phyloP scores from a whole-genome alignment of 2,797 vertebrate genomes.

The Spinibarbus caldwelli region DNA sequence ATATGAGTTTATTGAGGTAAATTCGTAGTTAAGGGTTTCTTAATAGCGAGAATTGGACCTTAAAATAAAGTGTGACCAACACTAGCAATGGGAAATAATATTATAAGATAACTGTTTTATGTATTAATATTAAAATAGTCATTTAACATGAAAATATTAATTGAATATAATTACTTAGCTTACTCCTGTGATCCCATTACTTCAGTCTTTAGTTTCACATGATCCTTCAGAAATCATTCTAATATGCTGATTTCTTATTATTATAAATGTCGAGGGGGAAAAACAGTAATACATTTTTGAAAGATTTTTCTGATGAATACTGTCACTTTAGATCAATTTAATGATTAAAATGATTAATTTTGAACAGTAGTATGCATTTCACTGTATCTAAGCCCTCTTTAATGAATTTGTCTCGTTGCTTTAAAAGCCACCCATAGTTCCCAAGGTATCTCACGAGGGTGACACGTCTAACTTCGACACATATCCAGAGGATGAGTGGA shows the following conservation, averaged over 20 bases:
- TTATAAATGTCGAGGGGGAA: background rate
- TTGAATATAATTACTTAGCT: background rate
- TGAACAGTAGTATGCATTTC: background rate
- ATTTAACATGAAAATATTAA: background rate
- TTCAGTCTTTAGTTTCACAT: background rate
- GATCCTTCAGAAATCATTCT: background rate
- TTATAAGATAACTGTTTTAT: background rate
- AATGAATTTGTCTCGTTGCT: background rate
- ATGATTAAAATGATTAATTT: background rate
- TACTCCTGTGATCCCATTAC: background rate
- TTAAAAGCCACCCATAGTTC: constrained; percentile 91
- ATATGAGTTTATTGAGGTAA: too few relatives aligned
- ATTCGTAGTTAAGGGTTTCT: too few relatives aligned
- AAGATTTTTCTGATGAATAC: background rate
- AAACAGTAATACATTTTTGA: background rate
- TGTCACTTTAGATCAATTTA: background rate
- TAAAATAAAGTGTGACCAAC: background rate
- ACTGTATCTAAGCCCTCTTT: background rate
- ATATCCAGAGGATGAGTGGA: constrained; percentile 94
- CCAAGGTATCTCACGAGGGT: constrained; percentile 90
- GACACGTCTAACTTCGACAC: constrained; percentile 97
- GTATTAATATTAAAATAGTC: background rate
- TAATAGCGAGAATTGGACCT: too few relatives aligned
- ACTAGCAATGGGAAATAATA: background rate
- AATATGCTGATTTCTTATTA: background rate